A percentile compares a stretch with the other conserved stretches of the same genome.
Conservation (phyloP, 1,140 invertebrate species). For the Phymastichus coffea region DNA sequence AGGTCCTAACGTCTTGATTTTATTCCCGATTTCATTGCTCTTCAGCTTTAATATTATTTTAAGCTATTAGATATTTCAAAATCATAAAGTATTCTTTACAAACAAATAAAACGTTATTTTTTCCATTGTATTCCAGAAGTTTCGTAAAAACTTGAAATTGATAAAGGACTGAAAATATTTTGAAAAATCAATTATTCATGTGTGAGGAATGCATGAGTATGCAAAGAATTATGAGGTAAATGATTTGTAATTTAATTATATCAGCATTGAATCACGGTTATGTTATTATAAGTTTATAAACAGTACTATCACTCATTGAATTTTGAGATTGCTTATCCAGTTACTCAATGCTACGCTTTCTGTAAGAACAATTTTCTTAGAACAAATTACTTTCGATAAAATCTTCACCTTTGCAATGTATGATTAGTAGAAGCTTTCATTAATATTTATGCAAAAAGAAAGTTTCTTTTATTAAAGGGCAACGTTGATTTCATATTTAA, state of each 20-base stretch:
- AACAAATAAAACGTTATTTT: too few species aligned
- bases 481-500: conserved; percentile 4
- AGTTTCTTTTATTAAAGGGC: background rate
- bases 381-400: background rate
- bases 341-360: too few species aligned
- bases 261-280: too few species aligned
- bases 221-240: background rate
- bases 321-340: conserved; percentile 1
- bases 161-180: background rate
- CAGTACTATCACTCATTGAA: background rate
- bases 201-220: too few species aligned
- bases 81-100: too few species aligned
- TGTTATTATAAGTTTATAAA: background rate
- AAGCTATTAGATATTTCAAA: too few species aligned
- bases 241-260: background rate
- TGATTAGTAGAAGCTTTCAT: too few species aligned
- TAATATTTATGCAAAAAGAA: background rate
- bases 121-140: background rate
- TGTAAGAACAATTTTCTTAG: too few species aligned
- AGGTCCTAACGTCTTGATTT: too few species aligned
- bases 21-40: too few species aligned
- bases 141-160: conserved; percentile 11
- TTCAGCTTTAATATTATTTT: too few species aligned
- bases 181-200: conserved; percentile 5
- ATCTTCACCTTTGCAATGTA: too few species aligned